Evolutionary conservation across 2,797 vertebrate genomes (phyloP), one percentile per base, ranked within the genome.

Genomic region (Lophotriccus pileatus): DNA sequence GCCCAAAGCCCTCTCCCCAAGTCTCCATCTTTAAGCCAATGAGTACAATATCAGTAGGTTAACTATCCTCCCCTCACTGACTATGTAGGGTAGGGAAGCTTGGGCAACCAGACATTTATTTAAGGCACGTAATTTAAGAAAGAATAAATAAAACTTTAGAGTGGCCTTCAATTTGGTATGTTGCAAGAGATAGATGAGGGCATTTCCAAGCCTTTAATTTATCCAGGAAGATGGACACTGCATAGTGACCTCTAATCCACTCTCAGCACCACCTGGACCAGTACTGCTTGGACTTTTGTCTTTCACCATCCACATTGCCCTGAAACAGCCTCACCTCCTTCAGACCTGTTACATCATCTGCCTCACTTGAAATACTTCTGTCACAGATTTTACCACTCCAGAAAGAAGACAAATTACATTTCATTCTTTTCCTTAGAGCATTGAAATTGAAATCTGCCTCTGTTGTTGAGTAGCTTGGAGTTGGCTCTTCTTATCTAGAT

Each of bases 71-170:
- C 2, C 3, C 37, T 85, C 0, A 0, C 32, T 81, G 39, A 46
- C 39, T 46, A 44, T 0, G 0, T 3, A 22, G 44, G 6, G 2
- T 8, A 36, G n/a, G 16, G 24, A 12, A 74, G 36, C 60, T 63
- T 7, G 9, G 37, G 25, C 46, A 80, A 73, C 32, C 34, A 80
- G 34, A 28, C 41, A 24, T 52, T 80, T 34, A 66, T 34, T 21
- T 66, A 17, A 44, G 43, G 64, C 14, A 46, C 12, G 46, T 53
- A 1, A 73, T 34, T 79, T 73, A 73, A 69, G 37, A 90, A 37
- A 86, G 30, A n/a, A 32, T 25, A 56, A 69, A 62, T 49, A 67
- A 87, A 87, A 28, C 20, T 83, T 84, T 84, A 49, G 10, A n/a
- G 22, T n/a, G 55, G 49, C 34, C 49, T 78, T 90, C 39, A 56